Conservation (phyloP, 2,888 invertebrate species). For the Trachelus tabidus region DNA sequence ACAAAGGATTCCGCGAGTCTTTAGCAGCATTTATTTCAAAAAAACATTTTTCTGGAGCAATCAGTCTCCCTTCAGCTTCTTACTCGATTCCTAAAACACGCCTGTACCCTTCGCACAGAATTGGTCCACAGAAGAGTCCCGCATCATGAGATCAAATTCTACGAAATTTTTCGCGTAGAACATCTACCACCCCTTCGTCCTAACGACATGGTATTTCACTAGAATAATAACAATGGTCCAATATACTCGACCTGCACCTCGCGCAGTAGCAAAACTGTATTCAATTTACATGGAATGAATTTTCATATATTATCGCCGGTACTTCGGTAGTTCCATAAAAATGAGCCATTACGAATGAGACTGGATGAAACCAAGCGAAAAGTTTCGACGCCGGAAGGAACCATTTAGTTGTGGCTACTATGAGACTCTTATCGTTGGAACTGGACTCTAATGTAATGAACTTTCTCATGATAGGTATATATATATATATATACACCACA, state of each 20-base stretch:
- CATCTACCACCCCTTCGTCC: neutral
- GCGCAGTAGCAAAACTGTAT: neutral
- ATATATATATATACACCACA: neutral
- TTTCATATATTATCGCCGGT: neutral
- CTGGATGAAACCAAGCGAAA: neutral
- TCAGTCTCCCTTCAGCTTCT: neutral
- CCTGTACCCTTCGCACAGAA: neutral
- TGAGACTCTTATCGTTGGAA: slow-evolving; percentile 22
- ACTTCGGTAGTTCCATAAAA: neutral
- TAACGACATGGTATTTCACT: neutral
- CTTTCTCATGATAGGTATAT: neutral
- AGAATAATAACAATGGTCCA: neutral
- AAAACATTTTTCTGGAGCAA: neutral
- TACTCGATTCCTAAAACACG: neutral
- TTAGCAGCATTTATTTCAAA: neutral
- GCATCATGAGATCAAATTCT: neutral
- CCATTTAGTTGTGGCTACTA: slow-evolving; percentile 14
- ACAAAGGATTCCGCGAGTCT: neutral
- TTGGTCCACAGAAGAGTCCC: neutral
- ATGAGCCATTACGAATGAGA: neutral
- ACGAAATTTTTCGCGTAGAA: neutral
- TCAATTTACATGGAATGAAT: neutral
- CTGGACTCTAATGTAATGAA: slow-evolving; percentile 24
- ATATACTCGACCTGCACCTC: neutral
- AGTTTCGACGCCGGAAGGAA: slow-evolving; percentile 5